Conservation (phyloP, 2,888 invertebrate genomes). For the Chrysotoxum bicinctum region DNA sequence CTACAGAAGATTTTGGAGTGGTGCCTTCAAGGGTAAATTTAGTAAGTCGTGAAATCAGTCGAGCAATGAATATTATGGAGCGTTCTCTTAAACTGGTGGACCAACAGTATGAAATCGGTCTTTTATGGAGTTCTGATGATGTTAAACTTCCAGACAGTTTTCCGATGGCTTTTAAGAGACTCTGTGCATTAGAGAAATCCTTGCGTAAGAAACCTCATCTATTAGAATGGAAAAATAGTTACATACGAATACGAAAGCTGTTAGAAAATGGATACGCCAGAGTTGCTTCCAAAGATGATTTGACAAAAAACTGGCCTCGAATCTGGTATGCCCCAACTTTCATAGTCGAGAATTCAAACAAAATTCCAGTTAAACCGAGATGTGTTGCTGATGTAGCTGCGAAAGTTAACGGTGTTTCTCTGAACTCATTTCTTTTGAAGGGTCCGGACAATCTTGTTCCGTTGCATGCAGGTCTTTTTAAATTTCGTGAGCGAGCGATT, state of each 20-base stretch:
- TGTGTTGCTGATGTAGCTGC: too few relatives aligned
- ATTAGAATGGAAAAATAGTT: conserved; percentile 36
- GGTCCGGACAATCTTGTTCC: too few relatives aligned
- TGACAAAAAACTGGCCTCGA: conserved; percentile 59
- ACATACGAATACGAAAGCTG: conserved; percentile 40
- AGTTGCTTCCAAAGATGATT: conserved; percentile 42
- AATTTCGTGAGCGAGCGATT: too few relatives aligned
- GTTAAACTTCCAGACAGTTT: too few relatives aligned
- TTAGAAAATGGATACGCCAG: conserved; percentile 55
- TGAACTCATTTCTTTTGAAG: too few relatives aligned
- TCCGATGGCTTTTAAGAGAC: neutral
- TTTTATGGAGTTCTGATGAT: neutral
- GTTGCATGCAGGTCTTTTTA: too few relatives aligned
- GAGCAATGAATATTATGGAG: neutral
- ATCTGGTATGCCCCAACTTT: too few relatives aligned
- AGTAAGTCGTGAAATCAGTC: neutral
- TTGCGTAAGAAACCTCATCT: conserved; percentile 42
- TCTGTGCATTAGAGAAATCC: conserved; percentile 41
- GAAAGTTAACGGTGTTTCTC: too few relatives aligned
- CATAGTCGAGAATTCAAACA: too few relatives aligned
- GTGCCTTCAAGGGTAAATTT: neutral
- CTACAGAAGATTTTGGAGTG: conserved; percentile 14
- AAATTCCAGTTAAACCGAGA: too few relatives aligned
- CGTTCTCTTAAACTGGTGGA: conserved; percentile 1
- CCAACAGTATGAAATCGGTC: neutral